These are phyloP conservation scores for Drosophila colorata DNA, from an alignment of 2,888 invertebrate genomes.

Conservation along the genomic window DNA sequence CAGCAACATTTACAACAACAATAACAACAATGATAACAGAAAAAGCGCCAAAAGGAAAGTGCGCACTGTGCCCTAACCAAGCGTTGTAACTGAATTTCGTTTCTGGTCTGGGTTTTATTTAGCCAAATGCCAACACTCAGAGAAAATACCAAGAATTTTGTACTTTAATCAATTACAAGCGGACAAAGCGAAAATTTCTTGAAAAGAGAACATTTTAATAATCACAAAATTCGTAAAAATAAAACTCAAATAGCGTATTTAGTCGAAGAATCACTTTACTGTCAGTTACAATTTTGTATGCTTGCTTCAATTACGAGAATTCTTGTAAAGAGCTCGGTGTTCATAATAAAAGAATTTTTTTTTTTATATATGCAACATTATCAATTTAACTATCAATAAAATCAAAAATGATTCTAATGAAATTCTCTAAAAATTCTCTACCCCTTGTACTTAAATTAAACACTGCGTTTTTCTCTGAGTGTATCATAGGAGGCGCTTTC, in stretches of 20 bases:
- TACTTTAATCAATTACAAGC: no score
- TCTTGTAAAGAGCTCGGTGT: no score
- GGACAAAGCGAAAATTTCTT: not conserved
- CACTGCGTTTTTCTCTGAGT: not conserved
- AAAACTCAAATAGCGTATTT: no score
- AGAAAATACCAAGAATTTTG: not conserved
- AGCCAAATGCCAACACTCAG: not conserved
- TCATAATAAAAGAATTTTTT: no score
- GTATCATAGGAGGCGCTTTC: conserved; percentile 6
- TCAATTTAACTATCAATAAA: no score
- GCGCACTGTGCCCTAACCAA: conserved; percentile 50
- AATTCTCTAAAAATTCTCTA: no score
- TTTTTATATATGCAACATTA: no score
- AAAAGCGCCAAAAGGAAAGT: conserved; percentile 62
- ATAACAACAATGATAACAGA: conserved; percentile 51
- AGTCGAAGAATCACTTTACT: no score
- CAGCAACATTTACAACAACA: conserved; percentile 30
- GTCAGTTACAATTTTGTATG: no score
- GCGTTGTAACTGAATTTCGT: conserved; percentile 65
- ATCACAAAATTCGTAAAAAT: not conserved
- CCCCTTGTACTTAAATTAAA: no score
- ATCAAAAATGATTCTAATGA: no score
- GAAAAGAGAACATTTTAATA: not conserved
- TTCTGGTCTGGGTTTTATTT: conserved; percentile 34
- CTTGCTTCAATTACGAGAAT: no score